A percentile compares a stretch with the other conserved stretches of the same genome.
Evolutionary conservation across 2,888 invertebrate genomes (phyloP).

Genomic region (Scaptomyza reducta): DNA sequence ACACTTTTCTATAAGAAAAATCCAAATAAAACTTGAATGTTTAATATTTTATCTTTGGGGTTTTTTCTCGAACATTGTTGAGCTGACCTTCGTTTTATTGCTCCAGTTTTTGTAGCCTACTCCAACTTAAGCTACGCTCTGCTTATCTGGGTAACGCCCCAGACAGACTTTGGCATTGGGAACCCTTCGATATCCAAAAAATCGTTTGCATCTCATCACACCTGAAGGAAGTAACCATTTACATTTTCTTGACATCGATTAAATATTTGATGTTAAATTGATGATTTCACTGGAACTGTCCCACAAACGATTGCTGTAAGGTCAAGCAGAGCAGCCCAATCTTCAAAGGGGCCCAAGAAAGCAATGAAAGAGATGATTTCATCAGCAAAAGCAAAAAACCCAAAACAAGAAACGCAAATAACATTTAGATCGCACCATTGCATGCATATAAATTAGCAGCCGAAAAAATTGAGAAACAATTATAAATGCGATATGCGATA

Average conservation of each 20-base stretch:
- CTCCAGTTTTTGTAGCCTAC: not conserved
- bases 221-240: constrained; percentile 23
- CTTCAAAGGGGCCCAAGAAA: constrained; percentile 6
- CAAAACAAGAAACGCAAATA: constrained; percentile 30
- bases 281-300: constrained; percentile 57
- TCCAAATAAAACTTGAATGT: too few species aligned
- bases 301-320: constrained; percentile 20
- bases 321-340: constrained; percentile 49
- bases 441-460: constrained; percentile 53
- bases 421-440: constrained; percentile 55
- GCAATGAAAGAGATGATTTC: constrained; percentile 52
- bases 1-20: not conserved
- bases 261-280: constrained; percentile 42
- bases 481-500: constrained; percentile 58
- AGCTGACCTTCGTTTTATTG: not conserved
- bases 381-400: constrained; percentile 22
- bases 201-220: constrained; percentile 25
- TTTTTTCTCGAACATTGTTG: not conserved
- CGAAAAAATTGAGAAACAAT: constrained; percentile 63
- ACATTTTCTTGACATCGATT: constrained; percentile 18
- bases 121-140: constrained; percentile 16
- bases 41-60: too few species aligned
- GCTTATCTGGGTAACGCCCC: constrained; percentile 1
- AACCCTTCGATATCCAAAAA: constrained; percentile 31
- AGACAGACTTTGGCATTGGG: constrained; percentile 26